These are phyloP conservation scores for Oncorhynchus kisutch DNA, from an alignment of 2,113 vertebrate species.

Conservation along the genomic window DNA sequence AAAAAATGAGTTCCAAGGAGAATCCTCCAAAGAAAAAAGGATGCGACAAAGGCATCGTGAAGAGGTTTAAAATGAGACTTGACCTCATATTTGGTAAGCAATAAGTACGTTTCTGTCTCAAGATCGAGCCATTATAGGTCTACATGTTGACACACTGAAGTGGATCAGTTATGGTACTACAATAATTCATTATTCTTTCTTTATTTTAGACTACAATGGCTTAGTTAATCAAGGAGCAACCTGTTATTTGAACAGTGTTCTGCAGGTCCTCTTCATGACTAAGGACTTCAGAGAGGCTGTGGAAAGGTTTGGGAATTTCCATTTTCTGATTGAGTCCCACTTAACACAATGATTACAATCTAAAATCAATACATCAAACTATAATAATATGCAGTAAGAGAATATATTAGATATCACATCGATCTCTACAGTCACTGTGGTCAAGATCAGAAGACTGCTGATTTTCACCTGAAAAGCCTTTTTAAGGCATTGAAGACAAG, in stretches of 20 bases:
- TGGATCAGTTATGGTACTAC: not conserved
- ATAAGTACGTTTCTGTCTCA: no score
- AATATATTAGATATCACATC: not conserved
- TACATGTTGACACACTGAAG: no score
- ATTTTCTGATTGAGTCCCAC: not conserved
- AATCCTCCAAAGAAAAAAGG: no score
- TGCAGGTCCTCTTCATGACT: conserved; percentile 67
- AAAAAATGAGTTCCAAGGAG: no score
- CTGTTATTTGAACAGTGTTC: conserved; percentile 68
- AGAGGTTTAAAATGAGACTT: no score
- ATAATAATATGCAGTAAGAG: not conserved
- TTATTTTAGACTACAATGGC: conserved; percentile 33
- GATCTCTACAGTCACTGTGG: not conserved
- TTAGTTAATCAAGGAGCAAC: conserved; percentile 57
- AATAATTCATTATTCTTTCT: not conserved
- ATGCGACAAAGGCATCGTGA: no score
- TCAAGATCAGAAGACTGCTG: conserved; percentile 23
- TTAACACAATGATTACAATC: not conserved
- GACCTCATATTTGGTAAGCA: no score
- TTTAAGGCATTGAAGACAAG: conserved; percentile 34
- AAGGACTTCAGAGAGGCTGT: conserved; percentile 57
- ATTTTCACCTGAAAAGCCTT: conserved; percentile 42
- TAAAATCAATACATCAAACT: not conserved
- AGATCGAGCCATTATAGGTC: no score
- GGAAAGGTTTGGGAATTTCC: conserved; percentile 30